Conservation (phyloP, 2,888 invertebrate genomes). For the Eristalis intricaria region DNA sequence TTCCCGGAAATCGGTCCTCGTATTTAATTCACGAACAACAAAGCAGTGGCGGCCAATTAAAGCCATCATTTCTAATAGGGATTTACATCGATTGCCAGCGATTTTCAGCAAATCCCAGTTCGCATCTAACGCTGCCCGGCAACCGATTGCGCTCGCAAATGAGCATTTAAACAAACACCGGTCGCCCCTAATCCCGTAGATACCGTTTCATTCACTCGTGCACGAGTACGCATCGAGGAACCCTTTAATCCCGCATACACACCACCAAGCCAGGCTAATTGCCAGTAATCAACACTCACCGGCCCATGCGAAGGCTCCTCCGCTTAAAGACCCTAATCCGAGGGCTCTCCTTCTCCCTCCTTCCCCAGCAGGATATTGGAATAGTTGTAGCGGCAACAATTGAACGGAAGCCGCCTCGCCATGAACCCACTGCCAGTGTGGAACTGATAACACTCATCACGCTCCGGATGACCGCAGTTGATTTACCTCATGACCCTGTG, state of each 20-base stretch:
- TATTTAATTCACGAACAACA: too few species aligned
- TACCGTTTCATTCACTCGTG: background rate
- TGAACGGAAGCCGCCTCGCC: too few species aligned
- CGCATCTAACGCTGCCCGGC: background rate
- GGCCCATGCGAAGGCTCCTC: background rate
- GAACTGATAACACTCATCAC: background rate
- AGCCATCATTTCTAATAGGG: background rate
- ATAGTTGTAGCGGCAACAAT: background rate
- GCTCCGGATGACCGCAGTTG: background rate
- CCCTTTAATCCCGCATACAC: too few species aligned
- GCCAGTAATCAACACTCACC: background rate
- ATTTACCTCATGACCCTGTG: background rate
- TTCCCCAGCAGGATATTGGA: background rate
- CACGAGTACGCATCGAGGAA: too few species aligned
- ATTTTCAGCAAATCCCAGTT: background rate
- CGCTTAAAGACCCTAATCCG: background rate
- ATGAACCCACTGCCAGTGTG: background rate
- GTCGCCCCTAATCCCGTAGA: background rate
- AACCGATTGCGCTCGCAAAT: background rate
- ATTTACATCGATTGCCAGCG: too few species aligned
- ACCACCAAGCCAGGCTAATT: background rate
- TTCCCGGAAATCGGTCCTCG: too few species aligned
- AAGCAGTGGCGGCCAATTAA: too few species aligned
- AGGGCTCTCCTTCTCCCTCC: background rate
- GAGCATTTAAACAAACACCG: background rate